Evolutionary conservation across 1,140 invertebrate species (phyloP), one percentile per base, ranked within the genome.

Genomic region (Megalopta genalis): DNA sequence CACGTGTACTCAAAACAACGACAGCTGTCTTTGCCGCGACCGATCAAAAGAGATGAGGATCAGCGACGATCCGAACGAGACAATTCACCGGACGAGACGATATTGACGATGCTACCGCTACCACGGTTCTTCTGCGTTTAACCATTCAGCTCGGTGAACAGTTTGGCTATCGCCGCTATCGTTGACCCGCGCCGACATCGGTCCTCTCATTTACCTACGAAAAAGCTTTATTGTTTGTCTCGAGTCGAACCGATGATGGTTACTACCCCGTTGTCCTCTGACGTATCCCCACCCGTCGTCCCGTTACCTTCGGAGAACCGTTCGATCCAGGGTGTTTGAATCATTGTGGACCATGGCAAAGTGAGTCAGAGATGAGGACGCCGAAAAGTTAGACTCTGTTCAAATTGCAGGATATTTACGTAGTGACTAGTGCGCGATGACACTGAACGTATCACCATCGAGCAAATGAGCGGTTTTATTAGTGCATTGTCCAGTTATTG

Each of bases 81-180:
- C 63, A 27, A 49, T 60, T 79, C 64, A 52, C 18, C 75, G 66
- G 32, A 54, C 42, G 42, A 67, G 77, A 68, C 46, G 32, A 80
- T 84, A 71, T 71, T 62, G 57, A 49, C 37, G 49, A 49, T 60
- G 59, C 21, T 60, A 21, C 25, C 32, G 27, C n/a, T 23, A 21
- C 10, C 67, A 54, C 10, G 25, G 21, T 49, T 46, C 60, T 25
- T 16, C 18, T 25, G 25, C 72, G 63, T 71, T 67, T 73, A 73
- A 42, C 42, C 57, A 32, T 62, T 9, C 54, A 7, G 54, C 54
- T 57, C 60, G 64, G 57, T 25, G 42, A 72, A 21, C 54, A 9
- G 39, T 60, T 57, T 18, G 21, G 65, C n/a, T 57, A 18, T 18
- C 21, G 18, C 72, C 69, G 23, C 62, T 21, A 57, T 71, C 37